Evolutionary conservation across 2,888 invertebrate species (phyloP).

Genomic region (Pandemis heparana): DNA sequence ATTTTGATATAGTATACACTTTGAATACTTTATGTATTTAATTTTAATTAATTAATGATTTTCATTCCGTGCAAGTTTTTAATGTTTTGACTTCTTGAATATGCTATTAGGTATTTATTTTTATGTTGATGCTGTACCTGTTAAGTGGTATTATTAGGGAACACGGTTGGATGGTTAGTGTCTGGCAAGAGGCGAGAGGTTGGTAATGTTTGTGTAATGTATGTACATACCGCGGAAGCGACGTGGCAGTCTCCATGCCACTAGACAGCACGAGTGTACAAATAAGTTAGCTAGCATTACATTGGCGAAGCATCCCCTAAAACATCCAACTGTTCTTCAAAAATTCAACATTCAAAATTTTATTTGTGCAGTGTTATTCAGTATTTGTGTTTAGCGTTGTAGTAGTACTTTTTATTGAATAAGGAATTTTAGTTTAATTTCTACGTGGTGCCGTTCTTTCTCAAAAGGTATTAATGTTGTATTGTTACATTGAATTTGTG

Average conservation of each 20-base stretch:
- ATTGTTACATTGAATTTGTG: conserved; percentile 53
- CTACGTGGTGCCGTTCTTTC: conserved; percentile 82
- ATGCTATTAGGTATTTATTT: conserved; percentile 49
- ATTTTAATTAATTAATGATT: conserved; percentile 68
- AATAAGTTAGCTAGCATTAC: conserved; percentile 64
- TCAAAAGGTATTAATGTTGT: conserved; percentile 63
- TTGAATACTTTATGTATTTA: conserved; percentile 78
- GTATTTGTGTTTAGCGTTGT: conserved; percentile 76
- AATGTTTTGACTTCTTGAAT: conserved; percentile 50
- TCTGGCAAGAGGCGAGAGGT: conserved; percentile 47
- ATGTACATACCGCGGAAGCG: conserved; percentile 43
- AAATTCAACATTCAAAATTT: conserved; percentile 56
- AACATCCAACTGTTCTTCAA: conserved; percentile 52
- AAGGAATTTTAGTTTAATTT: conserved; percentile 63
- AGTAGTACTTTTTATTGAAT: conserved; percentile 67
- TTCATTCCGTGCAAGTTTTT: conserved; percentile 83
- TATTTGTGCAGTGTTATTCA: conserved; percentile 67
- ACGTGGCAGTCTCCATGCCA: conserved; percentile 31
- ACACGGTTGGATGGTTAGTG: conserved; percentile 60
- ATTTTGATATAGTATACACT: conserved; percentile 78
- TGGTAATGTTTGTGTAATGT: conserved; percentile 54
- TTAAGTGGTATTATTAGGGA: conserved; percentile 55
- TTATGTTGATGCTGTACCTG: conserved; percentile 74
- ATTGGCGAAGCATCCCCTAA: conserved; percentile 52
- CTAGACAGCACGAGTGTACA: conserved; percentile 54